These are phyloP conservation scores for Callithrix jacchus DNA, from an alignment of 2,113 vertebrate species.

Conservation along the genomic window DNA sequence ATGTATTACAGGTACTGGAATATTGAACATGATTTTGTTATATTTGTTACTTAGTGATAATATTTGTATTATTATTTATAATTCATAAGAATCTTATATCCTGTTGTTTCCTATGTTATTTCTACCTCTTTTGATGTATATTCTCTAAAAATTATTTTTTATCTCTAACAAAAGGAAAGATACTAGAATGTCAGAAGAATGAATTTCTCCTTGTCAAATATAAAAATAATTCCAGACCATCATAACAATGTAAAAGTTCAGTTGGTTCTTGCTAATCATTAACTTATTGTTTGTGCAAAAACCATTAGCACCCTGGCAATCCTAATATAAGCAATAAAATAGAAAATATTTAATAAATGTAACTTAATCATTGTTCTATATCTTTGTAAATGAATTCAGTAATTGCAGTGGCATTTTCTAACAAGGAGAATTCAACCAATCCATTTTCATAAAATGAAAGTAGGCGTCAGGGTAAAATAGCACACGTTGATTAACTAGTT, in stretches of 20 bases:
- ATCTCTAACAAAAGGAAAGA: neutral
- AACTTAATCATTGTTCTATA: constrained; percentile 12
- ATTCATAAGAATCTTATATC: neutral
- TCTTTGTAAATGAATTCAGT: constrained; percentile 43
- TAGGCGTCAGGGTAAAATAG: constrained; percentile 6
- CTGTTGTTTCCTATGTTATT: neutral
- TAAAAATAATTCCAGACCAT: constrained; percentile 41
- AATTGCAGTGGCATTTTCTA: constrained; percentile 54
- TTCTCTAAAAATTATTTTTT: neutral
- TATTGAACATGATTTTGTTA: neutral
- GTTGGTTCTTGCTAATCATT: constrained; percentile 25
- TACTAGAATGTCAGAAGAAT: neutral
- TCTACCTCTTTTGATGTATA: neutral
- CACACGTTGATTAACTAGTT: constrained; percentile 44
- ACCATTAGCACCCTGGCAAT: neutral
- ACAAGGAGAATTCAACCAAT: neutral
- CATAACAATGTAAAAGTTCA: constrained; percentile 4
- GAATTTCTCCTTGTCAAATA: constrained; percentile 31
- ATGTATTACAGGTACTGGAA: neutral
- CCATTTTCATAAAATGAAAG: constrained; percentile 59
- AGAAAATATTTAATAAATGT: constrained; percentile 18
- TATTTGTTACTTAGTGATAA: neutral
- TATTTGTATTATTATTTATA: neutral
- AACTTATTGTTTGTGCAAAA: neutral
- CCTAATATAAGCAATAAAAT: constrained; percentile 44